These are phyloP conservation scores for Nesospiza acunhae DNA, from an alignment of 2,113 vertebrate genomes.

Conservation along the genomic window DNA sequence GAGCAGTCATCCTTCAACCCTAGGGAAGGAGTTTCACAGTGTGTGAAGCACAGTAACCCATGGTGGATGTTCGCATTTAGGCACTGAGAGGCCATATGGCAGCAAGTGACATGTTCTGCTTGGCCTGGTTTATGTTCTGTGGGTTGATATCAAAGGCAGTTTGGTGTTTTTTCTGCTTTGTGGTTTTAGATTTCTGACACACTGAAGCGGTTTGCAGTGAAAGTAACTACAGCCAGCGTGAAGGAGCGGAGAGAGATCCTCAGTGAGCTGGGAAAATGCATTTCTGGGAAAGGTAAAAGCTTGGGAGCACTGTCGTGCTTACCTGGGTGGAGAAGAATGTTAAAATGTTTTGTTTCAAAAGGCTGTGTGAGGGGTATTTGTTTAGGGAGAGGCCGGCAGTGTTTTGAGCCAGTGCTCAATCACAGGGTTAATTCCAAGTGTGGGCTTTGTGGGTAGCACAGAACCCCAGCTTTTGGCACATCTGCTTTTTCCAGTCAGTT, in stretches of 20 bases:
- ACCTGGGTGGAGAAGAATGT: background rate
- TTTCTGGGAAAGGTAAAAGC: conserved; percentile 86
- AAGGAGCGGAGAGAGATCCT: conserved; percentile 92
- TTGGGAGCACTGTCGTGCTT: background rate
- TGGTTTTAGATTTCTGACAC: conserved; percentile 87
- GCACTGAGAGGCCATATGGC: rapidly evolving
- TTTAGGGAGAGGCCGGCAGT: background rate
- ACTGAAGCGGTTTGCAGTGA: conserved; percentile 92
- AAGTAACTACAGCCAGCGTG: conserved; percentile 93
- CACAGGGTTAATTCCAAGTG: rapidly evolving
- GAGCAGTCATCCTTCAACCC: rapidly evolving
- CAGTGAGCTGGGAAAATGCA: conserved; percentile 85
- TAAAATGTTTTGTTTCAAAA: background rate
- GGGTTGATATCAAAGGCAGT: background rate
- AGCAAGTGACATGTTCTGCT: background rate
- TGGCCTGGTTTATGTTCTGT: background rate
- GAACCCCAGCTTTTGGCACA: background rate
- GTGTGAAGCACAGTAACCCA: background rate
- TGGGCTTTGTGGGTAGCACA: background rate
- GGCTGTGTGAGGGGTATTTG: background rate
- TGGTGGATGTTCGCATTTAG: rapidly evolving
- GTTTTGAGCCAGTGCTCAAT: background rate
- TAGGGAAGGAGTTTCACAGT: too few relatives aligned
- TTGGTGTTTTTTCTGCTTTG: background rate
- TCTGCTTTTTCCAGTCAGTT: background rate